Evolutionary conservation across 2,113 vertebrate species (phyloP).

Genomic region (Aplodontia rufa): DNA sequence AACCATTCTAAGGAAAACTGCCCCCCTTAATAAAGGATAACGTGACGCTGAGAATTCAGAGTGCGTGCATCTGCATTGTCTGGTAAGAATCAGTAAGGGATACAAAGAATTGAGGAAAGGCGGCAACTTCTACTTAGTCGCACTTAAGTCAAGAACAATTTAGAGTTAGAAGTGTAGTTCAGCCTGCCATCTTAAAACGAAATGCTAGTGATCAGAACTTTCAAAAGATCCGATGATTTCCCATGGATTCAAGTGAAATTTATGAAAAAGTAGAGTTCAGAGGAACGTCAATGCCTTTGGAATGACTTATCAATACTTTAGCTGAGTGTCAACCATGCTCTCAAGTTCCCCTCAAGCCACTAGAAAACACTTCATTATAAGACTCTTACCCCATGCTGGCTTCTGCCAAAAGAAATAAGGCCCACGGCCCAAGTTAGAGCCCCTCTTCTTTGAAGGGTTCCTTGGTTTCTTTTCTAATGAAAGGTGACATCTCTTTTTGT

Average conservation of each 20-base stretch:
- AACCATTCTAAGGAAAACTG: constrained; percentile 30
- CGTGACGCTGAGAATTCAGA: constrained; percentile 6
- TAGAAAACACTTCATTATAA: neutral
- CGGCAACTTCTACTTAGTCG: neutral
- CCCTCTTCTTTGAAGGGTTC: neutral
- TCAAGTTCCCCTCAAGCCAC: neutral
- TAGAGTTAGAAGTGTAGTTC: neutral
- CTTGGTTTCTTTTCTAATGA: neutral
- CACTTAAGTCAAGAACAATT: neutral
- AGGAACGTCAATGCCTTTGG: neutral
- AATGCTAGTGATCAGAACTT: constrained; percentile 16
- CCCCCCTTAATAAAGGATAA: neutral
- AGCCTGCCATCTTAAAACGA: constrained; percentile 4
- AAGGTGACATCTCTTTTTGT: neutral
- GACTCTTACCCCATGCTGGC: neutral
- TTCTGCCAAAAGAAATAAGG: neutral
- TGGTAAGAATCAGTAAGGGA: constrained; percentile 10
- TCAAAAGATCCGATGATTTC: constrained; percentile 7
- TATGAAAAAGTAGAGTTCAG: neutral
- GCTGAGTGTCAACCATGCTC: neutral
- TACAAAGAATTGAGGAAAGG: neutral
- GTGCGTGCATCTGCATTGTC: neutral
- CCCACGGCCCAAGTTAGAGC: neutral
- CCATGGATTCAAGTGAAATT: neutral
- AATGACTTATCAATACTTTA: neutral